Evolutionary conservation across 1,140 invertebrate species (phyloP), one percentile per base, ranked within the genome.

Genomic region (Anagrus nilaparvatae): DNA sequence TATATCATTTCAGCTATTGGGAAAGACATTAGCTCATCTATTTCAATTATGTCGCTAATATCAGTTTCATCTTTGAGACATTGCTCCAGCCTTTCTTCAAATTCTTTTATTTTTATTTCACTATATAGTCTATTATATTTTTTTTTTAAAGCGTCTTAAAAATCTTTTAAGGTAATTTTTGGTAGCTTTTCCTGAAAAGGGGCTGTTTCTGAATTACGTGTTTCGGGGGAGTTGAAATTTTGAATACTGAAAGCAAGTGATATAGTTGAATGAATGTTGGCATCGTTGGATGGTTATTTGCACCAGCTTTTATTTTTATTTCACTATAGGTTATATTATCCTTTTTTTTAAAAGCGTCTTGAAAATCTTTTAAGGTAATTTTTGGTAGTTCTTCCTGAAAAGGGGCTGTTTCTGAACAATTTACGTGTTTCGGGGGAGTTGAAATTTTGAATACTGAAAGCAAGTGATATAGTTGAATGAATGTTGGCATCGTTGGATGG

Each of bases 191-290:
- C 13, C 24, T 10, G 10, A n/a, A n/a, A n/a, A 30, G n/a, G 8
- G 43, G 32, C n/a, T 38, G 18, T 9, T 48, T 21, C 1, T 46
- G 46, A 38, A 50, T 53, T 21, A 48, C 46, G 14, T 20, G 20
- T 20, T 18, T 39, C 10, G 48, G 48, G 5, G 51, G 51, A 36
- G 48, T 48, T 8, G 48, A 9, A 5, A 50, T 19, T 20, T 43
- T 46, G 20, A 50, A 53, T 1, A 46, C 17, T 5, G 51, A 48
- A 16, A 53, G 16, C 20, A 53, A 16, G 37, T 53, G 50, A 14
- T 53, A 53, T 5, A 53, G 33, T 6, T 53, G 48, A 10, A 53
- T 16, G 44, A 53, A 53, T 27, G 48, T 53, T 6, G 48, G 37
- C 21, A 40, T 28, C 9, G 14, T 46, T 1, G 48, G 51, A 32